phyloP scores from a whole-genome alignment of 2,797 vertebrate genomes.

The Pseudopleuronectes americanus region DNA sequence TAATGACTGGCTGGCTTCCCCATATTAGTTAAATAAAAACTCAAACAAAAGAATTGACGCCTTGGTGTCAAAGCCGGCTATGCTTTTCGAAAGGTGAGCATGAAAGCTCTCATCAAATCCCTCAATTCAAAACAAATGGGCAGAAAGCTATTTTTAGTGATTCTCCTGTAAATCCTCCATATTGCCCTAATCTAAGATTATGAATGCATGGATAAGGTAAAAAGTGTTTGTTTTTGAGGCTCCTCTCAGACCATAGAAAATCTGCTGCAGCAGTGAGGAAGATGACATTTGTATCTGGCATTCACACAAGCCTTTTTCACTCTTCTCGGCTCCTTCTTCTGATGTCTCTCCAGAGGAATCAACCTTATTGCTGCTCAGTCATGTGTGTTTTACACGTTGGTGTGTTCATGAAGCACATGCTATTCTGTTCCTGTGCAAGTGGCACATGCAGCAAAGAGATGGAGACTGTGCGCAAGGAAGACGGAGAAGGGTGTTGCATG shows the following conservation, averaged over 20 bases:
- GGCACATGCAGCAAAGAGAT: slow-evolving; percentile 38
- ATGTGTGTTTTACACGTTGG: slow-evolving; percentile 13
- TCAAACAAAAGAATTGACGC: neutral
- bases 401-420: slow-evolving; percentile 34
- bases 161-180: neutral
- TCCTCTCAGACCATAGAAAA: neutral
- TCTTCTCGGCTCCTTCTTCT: slow-evolving; percentile 3
- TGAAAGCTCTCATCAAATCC: neutral
- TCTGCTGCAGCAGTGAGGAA: slow-evolving; percentile 32
- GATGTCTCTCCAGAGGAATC: slow-evolving; percentile 28
- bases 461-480: slow-evolving; percentile 21
- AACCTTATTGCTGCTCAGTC: slow-evolving; percentile 32
- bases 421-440: slow-evolving; percentile 4
- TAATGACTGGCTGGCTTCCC: slow-evolving; percentile 5
- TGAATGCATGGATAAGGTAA: neutral
- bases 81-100: neutral
- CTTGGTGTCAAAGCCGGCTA: neutral
- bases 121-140: neutral
- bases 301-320: slow-evolving; percentile 23
- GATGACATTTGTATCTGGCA: slow-evolving; percentile 47
- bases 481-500: slow-evolving; percentile 30
- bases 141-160: neutral
- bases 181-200: slow-evolving; percentile 10
- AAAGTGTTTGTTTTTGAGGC: neutral
- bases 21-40: neutral